Base-by-base conservation (phyloP, 2,113 vertebrate species). In the Corythaeola cristata region DNA sequence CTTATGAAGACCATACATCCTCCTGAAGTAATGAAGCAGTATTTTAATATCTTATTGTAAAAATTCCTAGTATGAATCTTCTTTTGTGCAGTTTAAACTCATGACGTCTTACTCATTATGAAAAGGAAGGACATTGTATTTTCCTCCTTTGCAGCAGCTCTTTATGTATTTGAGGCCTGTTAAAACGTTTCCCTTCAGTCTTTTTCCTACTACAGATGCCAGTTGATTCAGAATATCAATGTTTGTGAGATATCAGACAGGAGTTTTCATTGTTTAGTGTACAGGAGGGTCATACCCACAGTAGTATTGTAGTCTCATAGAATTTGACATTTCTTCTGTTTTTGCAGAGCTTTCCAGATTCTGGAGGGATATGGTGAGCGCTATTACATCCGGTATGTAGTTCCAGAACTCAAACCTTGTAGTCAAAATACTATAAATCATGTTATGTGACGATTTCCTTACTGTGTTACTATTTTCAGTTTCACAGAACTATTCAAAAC, bases 401-500 rank as follows among this genome's bases (percentile, higher is more conserved):
- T 60, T 94, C 72, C 45, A 45, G 55, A 95, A 52, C 66, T 86
- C 52, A 85, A 18, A 66, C 62, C 26, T 87, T 88, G 24, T 76
- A 78, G 30, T 71, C 30, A 62, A 28, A 39, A 8, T 63, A 63
- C 50, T 76, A 2, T 63, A 66, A 62, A 93, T 58, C 24, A 33
- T 23, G 5, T 35, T 60, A 84, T 44, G 16, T 94, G 32, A 28
- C 39, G 28, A 9, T 89, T 79, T 82, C 85, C 55, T 88, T 79
- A 92, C 58, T 95, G 33, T 67, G 32, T 91, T 50, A 27, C 85
- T 97, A 45, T 50, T 96, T 91, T 89, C 89, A 99, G 98, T 91
- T 97, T 98, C 90, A 97, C 97, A 80, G 97, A 98, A 75, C 88
- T 99, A 27, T 98, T 98, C 93, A 98, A 98, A 97, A 93, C 83